These are phyloP conservation scores for Myioborus melanocephalus DNA, from an alignment of 2,797 vertebrate species.

Conservation along the genomic window DNA sequence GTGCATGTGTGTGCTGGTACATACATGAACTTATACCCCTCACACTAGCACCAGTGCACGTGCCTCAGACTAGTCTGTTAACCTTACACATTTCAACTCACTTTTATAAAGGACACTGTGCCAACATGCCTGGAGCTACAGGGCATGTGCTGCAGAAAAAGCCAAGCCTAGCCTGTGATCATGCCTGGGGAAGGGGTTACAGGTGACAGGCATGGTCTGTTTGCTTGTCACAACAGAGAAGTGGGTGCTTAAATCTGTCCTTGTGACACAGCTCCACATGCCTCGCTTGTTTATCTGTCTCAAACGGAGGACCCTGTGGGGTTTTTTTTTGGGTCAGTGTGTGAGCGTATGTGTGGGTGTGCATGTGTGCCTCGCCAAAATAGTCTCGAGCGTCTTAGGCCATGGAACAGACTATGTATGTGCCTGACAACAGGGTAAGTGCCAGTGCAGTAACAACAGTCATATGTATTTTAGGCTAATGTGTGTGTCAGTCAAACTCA, in stretches of 20 bases:
- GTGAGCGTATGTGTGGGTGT: background rate
- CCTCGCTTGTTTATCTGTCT: background rate
- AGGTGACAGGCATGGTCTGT: background rate
- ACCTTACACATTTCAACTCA: background rate
- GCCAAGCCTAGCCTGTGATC: accelerated
- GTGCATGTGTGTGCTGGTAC: background rate
- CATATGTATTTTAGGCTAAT: background rate
- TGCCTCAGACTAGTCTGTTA: background rate
- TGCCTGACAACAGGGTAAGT: background rate
- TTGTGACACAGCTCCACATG: background rate
- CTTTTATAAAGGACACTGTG: background rate
- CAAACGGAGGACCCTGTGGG: accelerated
- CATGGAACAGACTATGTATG: background rate
- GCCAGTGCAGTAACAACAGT: background rate
- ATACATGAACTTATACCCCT: accelerated
- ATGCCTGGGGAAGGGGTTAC: accelerated
- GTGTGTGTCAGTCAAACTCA: background rate
- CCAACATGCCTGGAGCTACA: background rate
- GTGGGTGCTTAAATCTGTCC: background rate
- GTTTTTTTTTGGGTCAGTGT: background rate
- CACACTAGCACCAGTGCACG: background rate
- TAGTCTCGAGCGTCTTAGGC: accelerated
- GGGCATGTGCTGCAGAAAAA: accelerated
- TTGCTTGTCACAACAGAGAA: background rate
- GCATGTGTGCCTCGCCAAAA: background rate